Percentiles rank a stretch among this genome's conserved stretches.
phyloP scores from a whole-genome alignment of 2,113 vertebrate genomes.

The Platichthys stellatus region DNA sequence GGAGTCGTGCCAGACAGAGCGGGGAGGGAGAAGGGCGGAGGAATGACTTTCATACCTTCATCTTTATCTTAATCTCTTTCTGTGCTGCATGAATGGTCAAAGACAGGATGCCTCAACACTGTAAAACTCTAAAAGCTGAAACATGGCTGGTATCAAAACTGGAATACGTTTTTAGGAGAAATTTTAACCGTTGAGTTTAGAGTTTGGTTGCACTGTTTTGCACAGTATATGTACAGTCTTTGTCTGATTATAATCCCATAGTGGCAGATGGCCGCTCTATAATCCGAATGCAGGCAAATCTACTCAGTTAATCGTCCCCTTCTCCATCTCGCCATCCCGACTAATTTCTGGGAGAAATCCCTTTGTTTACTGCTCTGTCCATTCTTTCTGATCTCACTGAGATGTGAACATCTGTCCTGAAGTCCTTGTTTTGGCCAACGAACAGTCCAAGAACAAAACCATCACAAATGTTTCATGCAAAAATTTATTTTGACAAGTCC shows the following conservation, averaged over 20 bases:
- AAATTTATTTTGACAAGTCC: not conserved
- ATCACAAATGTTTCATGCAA: too few species aligned
- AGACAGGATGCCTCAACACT: not conserved
- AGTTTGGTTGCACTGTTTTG: not conserved
- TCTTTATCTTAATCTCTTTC: constrained; percentile 20
- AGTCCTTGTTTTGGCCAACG: not conserved
- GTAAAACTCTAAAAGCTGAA: not conserved
- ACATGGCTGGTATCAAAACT: not conserved
- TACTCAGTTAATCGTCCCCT: constrained; percentile 71
- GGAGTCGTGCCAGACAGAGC: constrained; percentile 72
- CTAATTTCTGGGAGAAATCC: not conserved
- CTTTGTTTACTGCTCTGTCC: too few species aligned
- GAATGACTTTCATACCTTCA: constrained; percentile 43
- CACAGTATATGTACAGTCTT: constrained; percentile 23
- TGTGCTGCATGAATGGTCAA: not conserved
- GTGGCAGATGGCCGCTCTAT: constrained; percentile 77
- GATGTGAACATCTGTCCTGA: too few species aligned
- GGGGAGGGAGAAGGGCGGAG: constrained; percentile 27
- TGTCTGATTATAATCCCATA: constrained; percentile 71
- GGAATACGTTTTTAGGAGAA: not conserved
- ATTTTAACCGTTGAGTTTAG: not conserved
- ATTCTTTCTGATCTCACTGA: too few species aligned
- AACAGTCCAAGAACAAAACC: too few species aligned
- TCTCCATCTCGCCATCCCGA: constrained; percentile 34
- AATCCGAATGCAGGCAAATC: constrained; percentile 68